These are phyloP conservation scores for Platycheirus albimanus DNA, from an alignment of 2,888 invertebrate genomes.

Conservation along the genomic window DNA sequence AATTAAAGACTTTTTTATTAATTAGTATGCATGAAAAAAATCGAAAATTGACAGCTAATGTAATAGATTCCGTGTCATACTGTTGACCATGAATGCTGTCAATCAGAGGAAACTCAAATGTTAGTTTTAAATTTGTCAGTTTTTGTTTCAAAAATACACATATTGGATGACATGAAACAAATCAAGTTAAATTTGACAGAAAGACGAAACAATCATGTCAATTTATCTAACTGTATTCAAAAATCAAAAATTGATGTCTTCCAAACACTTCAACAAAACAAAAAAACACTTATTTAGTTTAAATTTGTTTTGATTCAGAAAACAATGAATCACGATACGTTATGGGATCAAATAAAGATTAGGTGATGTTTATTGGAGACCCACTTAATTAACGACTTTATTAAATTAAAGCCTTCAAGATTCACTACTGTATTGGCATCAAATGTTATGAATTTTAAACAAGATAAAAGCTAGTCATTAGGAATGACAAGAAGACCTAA, in stretches of 20 bases:
- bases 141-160: background rate
- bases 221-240: background rate
- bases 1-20: background rate
- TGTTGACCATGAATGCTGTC: constrained; percentile 35
- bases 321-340: background rate
- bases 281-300: background rate
- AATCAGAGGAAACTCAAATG: constrained; percentile 26
- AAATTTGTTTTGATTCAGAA: background rate
- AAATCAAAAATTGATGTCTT: background rate
- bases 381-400: background rate
- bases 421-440: constrained; percentile 4
- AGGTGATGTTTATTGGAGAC: background rate
- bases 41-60: background rate
- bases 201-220: background rate
- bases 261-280: background rate
- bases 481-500: background rate
- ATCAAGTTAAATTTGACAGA: background rate
- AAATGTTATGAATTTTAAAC: constrained; percentile 3
- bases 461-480: background rate
- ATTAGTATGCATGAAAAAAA: background rate
- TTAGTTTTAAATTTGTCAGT: constrained; percentile 28
- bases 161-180: constrained; percentile 13
- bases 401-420: background rate
- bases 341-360: background rate
- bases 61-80: constrained; percentile 34